Base-by-base conservation (phyloP, 2,113 vertebrate species). In the Zapornia atra region DNA sequence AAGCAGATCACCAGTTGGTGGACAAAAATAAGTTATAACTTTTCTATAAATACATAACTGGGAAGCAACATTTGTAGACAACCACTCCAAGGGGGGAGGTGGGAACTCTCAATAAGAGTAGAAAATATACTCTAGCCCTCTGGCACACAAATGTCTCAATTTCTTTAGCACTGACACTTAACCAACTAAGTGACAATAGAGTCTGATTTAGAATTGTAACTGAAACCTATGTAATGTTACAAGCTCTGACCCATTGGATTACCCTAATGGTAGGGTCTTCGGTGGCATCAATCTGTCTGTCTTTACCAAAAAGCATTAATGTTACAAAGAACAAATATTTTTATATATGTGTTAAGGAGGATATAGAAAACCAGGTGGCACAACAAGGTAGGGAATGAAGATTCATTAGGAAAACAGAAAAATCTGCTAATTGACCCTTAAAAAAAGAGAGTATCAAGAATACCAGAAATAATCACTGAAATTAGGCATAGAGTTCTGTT, bases 321-420 rank as follows among this genome's bases (percentile, higher is more conserved):
- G 20, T 10, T 51, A 60, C 8, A 51, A 84, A 36, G 42, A 13
- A 22, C 13, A 68, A 24, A 5, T 57, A 5, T 26, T 81, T 70
- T 66, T 21, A 24, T 1, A 11, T 5, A 40, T 2, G 3, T 2
- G 0, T 72, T 40, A 57, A 72, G 38, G 26, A 40, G 24, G 14
- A 61, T 29, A 24, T 10, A 70, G 54, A 54, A 84, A 84, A 66
- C 5, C 4, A 6, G 26, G 5, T 22, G 19, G 11, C 13, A 72
- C 6, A 57, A 38, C 11, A 63, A 86, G 7, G 15, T 1, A 11
- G 16, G 18, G 46, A 40, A 44, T 21, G 25, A 56, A 83, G 48
- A 84, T 10, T 17, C 25, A 42, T 54, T 18, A 44, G 15, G 13
- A 78, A 78, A 71, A 28, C 3, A 66, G 51, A 73, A 88, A 83